phyloP scores from a whole-genome alignment of 2,888 invertebrate genomes.

The Dicranocentrus wangi region DNA sequence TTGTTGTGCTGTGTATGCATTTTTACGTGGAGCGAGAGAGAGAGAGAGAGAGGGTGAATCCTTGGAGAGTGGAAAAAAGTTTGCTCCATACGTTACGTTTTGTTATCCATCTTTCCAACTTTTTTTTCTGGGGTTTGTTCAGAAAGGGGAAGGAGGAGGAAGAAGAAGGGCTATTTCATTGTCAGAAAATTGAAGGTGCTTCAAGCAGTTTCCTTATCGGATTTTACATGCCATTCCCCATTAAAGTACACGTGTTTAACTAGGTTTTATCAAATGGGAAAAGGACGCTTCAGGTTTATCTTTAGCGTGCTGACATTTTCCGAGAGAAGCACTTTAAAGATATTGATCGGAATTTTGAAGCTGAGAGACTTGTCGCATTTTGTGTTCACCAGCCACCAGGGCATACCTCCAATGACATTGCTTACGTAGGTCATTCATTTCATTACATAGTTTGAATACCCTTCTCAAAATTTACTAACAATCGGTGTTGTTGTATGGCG shows the following conservation, averaged over 20 bases:
- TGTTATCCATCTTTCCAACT: constrained; percentile 27
- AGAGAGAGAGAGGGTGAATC: neutral
- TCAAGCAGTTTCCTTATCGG: constrained; percentile 41
- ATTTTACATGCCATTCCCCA: constrained; percentile 22
- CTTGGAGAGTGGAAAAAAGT: constrained; percentile 23
- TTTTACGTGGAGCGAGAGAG: constrained; percentile 18
- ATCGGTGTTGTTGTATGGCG: no score
- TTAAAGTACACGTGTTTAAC: constrained; percentile 12
- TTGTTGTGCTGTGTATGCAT: constrained; percentile 56
- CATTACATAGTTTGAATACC: no score
- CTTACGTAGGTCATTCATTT: no score
- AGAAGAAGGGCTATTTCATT: constrained; percentile 25
- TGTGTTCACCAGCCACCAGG: neutral
- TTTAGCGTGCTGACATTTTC: constrained; percentile 38
- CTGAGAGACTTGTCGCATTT: constrained; percentile 36
- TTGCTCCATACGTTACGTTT: constrained; percentile 16
- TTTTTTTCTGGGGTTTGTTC: constrained; percentile 19
- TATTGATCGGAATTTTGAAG: constrained; percentile 22
- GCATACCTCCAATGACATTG: no score
- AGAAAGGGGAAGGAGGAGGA: neutral
- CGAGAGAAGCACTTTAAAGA: constrained; percentile 15
- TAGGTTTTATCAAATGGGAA: constrained; percentile 13
- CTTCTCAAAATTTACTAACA: no score
- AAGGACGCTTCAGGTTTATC: constrained; percentile 28
- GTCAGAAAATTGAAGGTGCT: constrained; percentile 30